These are phyloP conservation scores for Botia kubotai DNA, from an alignment of 2,797 vertebrate species.

Conservation along the genomic window DNA sequence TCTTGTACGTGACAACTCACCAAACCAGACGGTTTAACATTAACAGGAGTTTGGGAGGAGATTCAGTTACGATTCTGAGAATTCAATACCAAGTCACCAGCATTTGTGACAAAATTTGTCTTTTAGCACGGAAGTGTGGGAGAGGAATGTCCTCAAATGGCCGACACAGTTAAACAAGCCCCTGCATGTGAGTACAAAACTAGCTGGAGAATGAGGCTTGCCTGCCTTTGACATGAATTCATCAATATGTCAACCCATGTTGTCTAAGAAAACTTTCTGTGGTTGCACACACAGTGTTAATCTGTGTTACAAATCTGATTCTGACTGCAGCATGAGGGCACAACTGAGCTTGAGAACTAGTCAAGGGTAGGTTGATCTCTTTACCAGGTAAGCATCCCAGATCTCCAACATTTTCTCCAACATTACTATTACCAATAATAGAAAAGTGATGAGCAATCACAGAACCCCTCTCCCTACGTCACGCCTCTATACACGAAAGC, in stretches of 20 bases:
- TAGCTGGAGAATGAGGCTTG: background rate
- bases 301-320: background rate
- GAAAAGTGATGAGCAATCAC: no score
- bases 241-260: background rate
- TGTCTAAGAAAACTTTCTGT: background rate
- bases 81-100: background rate
- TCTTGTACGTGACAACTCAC: background rate
- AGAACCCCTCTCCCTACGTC: no score
- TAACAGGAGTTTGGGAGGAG: background rate
- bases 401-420: no score
- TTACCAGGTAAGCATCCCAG: no score
- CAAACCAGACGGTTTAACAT: background rate
- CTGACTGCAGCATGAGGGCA: no score
- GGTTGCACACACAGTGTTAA: background rate
- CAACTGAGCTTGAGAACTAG: no score
- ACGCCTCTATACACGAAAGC: no score
- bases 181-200: background rate
- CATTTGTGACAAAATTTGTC: background rate
- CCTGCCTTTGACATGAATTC: background rate
- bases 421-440: no score
- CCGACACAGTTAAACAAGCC: slow-evolving; percentile 26
- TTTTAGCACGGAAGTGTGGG: background rate
- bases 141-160: slow-evolving; percentile 12
- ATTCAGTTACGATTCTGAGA: background rate
- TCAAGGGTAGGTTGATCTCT: no score